phyloP scores from a whole-genome alignment of 92 coral and sea anemone genomes.

The Epizoanthus scotinus region DNA sequence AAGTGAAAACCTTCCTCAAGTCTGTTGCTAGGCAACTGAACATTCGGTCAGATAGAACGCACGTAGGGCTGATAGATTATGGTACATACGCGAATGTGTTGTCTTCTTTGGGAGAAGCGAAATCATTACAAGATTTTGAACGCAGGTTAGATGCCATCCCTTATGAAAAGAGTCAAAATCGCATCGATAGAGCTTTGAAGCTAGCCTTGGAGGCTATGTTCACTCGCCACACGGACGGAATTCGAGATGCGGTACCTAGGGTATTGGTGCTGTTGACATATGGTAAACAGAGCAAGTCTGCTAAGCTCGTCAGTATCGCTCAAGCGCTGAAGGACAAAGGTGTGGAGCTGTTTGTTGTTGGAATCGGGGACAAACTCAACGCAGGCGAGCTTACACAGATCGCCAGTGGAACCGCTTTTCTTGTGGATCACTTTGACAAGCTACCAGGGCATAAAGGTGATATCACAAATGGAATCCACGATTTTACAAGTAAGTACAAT shows the following conservation, averaged over 20 bases:
- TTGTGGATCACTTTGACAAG: slow-evolving; percentile 4
- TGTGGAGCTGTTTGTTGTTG: neutral
- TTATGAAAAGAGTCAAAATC: slow-evolving; percentile 29
- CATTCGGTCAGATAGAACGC: slow-evolving; percentile 24
- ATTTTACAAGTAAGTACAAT: slow-evolving; percentile 27
- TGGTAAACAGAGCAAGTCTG: slow-evolving; percentile 10
- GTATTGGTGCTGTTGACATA: slow-evolving; percentile 20
- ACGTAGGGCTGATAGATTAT: slow-evolving; percentile 20
- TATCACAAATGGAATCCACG: slow-evolving; percentile 17
- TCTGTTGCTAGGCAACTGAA: slow-evolving; percentile 22
- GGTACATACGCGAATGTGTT: slow-evolving; percentile 16
- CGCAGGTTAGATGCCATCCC: slow-evolving; percentile 5
- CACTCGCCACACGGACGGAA: neutral
- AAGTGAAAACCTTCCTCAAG: slow-evolving; percentile 18
- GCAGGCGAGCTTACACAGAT: slow-evolving; percentile 15
- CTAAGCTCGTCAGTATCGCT: neutral
- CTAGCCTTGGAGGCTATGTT: slow-evolving; percentile 8
- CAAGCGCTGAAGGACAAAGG: slow-evolving; percentile 6
- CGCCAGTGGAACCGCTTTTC: slow-evolving; percentile 5
- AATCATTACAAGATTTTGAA: slow-evolving; percentile 26
- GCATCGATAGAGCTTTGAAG: slow-evolving; percentile 27
- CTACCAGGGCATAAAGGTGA: slow-evolving; percentile 13
- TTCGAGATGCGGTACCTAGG: slow-evolving; percentile 31
- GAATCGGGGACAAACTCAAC: slow-evolving; percentile 18
- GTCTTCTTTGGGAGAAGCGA: slow-evolving; percentile 12